phyloP scores from a whole-genome alignment of 2,888 invertebrate species.

The Hyposoter didymator region DNA sequence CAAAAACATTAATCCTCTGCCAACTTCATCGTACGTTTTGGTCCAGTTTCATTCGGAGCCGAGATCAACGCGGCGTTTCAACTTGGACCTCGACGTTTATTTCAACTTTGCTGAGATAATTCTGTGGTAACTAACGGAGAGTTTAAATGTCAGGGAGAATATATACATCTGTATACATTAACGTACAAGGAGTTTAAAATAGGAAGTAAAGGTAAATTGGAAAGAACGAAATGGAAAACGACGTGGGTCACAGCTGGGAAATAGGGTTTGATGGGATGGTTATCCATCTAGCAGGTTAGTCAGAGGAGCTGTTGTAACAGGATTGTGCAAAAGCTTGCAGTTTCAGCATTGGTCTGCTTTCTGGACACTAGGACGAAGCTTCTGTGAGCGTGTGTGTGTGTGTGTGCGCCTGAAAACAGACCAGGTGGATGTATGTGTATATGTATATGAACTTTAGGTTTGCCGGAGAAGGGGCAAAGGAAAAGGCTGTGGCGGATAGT shows the following conservation, averaged over 20 bases:
- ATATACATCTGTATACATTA: neutral
- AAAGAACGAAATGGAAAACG: conserved; percentile 35
- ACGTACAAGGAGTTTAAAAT: conserved; percentile 4
- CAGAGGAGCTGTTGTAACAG: conserved; percentile 38
- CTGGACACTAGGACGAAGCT: conserved; percentile 23
- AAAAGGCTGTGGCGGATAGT: conserved; percentile 53
- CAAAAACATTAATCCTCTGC: neutral
- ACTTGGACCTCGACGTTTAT: neutral
- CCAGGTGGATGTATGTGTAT: conserved; percentile 15
- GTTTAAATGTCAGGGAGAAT: conserved; percentile 10
- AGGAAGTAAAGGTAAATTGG: conserved; percentile 16
- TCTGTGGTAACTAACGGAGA: neutral
- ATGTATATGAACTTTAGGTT: conserved; percentile 16
- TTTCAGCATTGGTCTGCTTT: conserved; percentile 34
- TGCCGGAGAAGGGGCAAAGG: conserved; percentile 37
- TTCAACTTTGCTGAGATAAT: conserved; percentile 12
- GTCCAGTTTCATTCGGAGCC: neutral
- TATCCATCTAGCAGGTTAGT: conserved; percentile 45
- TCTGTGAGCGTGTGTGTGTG: conserved; percentile 28
- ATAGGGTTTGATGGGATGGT: conserved; percentile 45
- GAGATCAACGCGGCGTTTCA: neutral
- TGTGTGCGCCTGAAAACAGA: conserved; percentile 28
- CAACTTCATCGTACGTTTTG: neutral
- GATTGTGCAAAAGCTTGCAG: conserved; percentile 49
- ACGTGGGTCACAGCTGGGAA: conserved; percentile 39